Evolutionary conservation across 2,113 vertebrate species (phyloP).

Genomic region (Mormoops blainvillei): DNA sequence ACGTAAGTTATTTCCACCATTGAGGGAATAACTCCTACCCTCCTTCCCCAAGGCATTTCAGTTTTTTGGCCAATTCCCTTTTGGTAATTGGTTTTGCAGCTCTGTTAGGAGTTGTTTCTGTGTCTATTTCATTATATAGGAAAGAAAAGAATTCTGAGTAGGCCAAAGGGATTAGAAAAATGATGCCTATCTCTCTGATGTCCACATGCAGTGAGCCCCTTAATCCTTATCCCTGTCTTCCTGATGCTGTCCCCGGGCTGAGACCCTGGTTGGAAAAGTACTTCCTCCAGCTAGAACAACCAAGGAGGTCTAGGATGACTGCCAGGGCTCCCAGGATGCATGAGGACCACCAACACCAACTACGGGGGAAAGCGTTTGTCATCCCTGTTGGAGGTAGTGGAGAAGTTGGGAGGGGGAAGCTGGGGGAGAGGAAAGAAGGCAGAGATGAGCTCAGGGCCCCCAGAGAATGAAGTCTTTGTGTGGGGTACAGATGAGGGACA

Average conservation of each 20-base stretch:
- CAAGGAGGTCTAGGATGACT: not conserved
- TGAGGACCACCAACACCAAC: not conserved
- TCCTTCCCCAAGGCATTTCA: slow-evolving; percentile 9
- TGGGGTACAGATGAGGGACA: slow-evolving; percentile 66
- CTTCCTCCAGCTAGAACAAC: not conserved
- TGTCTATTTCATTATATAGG: slow-evolving; percentile 40
- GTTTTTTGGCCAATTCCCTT: slow-evolving; percentile 48
- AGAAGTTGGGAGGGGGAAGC: not conserved
- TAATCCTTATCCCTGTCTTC: not conserved
- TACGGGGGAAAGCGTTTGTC: not conserved
- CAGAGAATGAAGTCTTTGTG: slow-evolving; percentile 72
- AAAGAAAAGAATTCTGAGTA: not conserved
- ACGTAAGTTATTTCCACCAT: not conserved
- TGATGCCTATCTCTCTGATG: not conserved
- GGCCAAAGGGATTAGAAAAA: slow-evolving; percentile 22
- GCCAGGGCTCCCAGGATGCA: not conserved
- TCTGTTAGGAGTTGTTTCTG: slow-evolving; percentile 41
- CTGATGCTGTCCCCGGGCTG: not conserved
- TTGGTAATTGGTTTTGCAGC: slow-evolving; percentile 41
- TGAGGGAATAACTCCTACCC: not conserved
- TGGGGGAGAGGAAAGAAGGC: slow-evolving; percentile 20
- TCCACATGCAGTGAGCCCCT: not conserved
- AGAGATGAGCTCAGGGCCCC: slow-evolving; percentile 71
- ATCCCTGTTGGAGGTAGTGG: slow-evolving; percentile 13
- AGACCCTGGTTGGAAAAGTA: not conserved